Evolutionary conservation across 2,888 invertebrate genomes (phyloP).

Genomic region (Drosophila nigricruria): DNA sequence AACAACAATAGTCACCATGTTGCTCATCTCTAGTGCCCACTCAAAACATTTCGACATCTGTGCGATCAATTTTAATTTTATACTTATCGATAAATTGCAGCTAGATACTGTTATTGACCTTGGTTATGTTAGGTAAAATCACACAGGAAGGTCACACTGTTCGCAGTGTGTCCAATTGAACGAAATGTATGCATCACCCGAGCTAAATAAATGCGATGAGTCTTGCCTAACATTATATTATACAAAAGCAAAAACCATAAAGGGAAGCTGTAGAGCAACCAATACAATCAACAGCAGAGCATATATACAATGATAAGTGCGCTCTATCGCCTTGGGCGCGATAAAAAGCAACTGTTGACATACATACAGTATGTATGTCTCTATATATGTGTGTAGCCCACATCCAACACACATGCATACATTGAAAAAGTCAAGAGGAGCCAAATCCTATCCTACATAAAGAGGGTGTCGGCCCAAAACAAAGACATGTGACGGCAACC

Average conservation of each 20-base stretch:
- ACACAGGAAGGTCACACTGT: slow-evolving; percentile 39
- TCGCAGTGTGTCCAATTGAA: slow-evolving; percentile 30
- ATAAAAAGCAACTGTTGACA: slow-evolving; percentile 68
- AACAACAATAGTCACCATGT: not conserved
- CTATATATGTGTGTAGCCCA: not conserved
- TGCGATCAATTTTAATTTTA: slow-evolving; percentile 33
- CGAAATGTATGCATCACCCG: slow-evolving; percentile 23
- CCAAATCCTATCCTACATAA: slow-evolving; percentile 60
- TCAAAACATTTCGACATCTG: slow-evolving; percentile 26
- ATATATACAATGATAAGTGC: slow-evolving; percentile 46
- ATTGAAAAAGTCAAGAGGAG: slow-evolving; percentile 69
- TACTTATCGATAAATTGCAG: slow-evolving; percentile 41
- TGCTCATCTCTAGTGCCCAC: slow-evolving; percentile 10
- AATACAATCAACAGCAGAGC: slow-evolving; percentile 8
- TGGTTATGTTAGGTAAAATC: slow-evolving; percentile 22
- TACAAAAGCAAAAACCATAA: slow-evolving; percentile 16
- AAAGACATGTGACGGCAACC: slow-evolving; percentile 52
- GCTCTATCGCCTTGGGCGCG: slow-evolving; percentile 65
- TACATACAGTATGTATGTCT: slow-evolving; percentile 18
- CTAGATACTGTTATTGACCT: slow-evolving; percentile 31
- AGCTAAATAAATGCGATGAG: slow-evolving; percentile 34
- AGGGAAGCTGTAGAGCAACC: slow-evolving; percentile 37
- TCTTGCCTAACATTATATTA: slow-evolving; percentile 39
- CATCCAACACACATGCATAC: slow-evolving; percentile 9
- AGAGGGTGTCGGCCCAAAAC: slow-evolving; percentile 56